Evolutionary conservation across 2,888 invertebrate genomes (phyloP).

Genomic region (Amiota minor): DNA sequence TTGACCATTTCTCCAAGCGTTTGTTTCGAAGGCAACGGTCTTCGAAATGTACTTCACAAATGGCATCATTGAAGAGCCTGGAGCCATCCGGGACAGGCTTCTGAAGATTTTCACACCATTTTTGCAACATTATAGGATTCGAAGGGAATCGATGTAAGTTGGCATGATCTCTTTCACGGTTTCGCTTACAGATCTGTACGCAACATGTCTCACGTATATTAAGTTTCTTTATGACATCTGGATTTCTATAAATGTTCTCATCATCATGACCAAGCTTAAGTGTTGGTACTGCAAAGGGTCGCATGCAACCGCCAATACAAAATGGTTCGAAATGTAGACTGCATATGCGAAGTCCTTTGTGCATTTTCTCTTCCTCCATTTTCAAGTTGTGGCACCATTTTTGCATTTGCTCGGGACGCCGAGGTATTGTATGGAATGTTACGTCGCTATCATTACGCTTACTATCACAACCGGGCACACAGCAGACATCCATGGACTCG

Average conservation of each 20-base stretch:
- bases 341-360: slow-evolving; percentile 67
- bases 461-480: slow-evolving; percentile 65
- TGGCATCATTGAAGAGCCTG: slow-evolving; percentile 68
- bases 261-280: slow-evolving; percentile 65
- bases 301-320: slow-evolving; percentile 69
- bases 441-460: slow-evolving; percentile 67
- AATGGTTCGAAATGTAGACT: slow-evolving; percentile 68
- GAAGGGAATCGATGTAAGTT: slow-evolving; percentile 69
- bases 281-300: slow-evolving; percentile 68
- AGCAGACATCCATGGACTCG: slow-evolving; percentile 63
- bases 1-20: slow-evolving; percentile 67
- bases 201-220: slow-evolving; percentile 69
- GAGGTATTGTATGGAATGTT: slow-evolving; percentile 67
- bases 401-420: slow-evolving; percentile 65
- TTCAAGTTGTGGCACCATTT: slow-evolving; percentile 70
- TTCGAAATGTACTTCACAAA: slow-evolving; percentile 68
- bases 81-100: slow-evolving; percentile 65
- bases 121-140: slow-evolving; percentile 58
- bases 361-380: slow-evolving; percentile 61
- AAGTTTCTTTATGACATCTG: slow-evolving; percentile 68
- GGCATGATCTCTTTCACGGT: slow-evolving; percentile 68
- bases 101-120: slow-evolving; percentile 67
- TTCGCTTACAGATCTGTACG: slow-evolving; percentile 63
- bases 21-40: slow-evolving; percentile 68
- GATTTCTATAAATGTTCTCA: slow-evolving; percentile 65